Base-by-base conservation (phyloP, 2,113 vertebrate genomes). In the Coryphaenoides rupestris region DNA sequence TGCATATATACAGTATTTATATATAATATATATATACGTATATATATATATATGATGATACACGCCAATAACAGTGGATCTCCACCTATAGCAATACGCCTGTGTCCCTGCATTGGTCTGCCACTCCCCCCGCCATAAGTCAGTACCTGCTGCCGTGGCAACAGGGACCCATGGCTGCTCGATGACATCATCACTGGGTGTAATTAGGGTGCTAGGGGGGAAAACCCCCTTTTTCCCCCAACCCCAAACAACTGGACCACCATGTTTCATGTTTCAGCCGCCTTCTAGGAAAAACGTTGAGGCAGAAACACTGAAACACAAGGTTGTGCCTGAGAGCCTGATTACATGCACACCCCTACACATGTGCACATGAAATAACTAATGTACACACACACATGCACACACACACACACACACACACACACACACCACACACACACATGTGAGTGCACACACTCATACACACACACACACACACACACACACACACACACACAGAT, bases 161-260 rank as follows among this genome's bases (percentile, higher is more conserved):
- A 86, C 78, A 73, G 75, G 76, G 75, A 85, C 80, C 83, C 62
- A 55, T 16, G 65, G 60, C 55, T 73, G 72, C 66, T 71, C 72
- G 58, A 63, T 83, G 80, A 88, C 84, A 85, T 86, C 84, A 88
- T 72, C 23, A 23, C 71, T 81, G 74, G 62, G 45, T 76, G 75
- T 74, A 82, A 86, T 85, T 79, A 82, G 24, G 58, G 47, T 78
- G 74, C 75, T 62, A 65, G 73, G 78, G 66, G 73, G 78, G 75
- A 85, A 88, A 84, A 77, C 76, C 74, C 83, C 80, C 69, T n/a
- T 10, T 3, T 73, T 70, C 69, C 59, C 65, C 59, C 65, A 77
- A 66, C 58, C 33, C 78, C 80, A 75, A 78, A 81, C 71, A 79
- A 52, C 65, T 72, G 66, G 75, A 76, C 67, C 74, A 72, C 66